phyloP scores from a whole-genome alignment of 2,888 invertebrate genomes.

The Steinernema hermaphroditum region DNA sequence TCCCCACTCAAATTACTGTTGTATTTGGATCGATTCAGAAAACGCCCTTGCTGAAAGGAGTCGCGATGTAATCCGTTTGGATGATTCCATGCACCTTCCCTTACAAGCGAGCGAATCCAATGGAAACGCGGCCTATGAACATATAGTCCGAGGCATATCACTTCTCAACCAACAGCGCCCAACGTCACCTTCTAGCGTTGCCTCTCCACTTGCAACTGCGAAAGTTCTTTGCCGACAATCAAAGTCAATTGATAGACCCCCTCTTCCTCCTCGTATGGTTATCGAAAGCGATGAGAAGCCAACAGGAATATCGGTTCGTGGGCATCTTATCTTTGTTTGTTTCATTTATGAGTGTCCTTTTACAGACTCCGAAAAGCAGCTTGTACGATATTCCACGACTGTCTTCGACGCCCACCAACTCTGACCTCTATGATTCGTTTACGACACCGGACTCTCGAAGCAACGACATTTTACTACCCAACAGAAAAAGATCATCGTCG shows the following conservation, averaged over 20 bases:
- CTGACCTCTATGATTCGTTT: conserved; percentile 4
- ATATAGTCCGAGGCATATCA: not conserved
- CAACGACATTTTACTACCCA: not conserved
- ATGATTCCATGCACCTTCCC: not conserved
- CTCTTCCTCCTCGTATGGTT: conserved; percentile 18
- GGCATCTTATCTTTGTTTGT: too few species aligned
- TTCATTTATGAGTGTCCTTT: too few species aligned
- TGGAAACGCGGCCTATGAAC: not conserved
- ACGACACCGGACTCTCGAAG: not conserved
- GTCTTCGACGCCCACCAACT: not conserved
- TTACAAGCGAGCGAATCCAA: not conserved
- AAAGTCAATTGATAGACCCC: conserved; percentile 11
- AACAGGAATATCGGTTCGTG: too few species aligned
- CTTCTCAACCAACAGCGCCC: not conserved
- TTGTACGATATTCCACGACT: not conserved
- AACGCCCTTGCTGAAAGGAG: not conserved
- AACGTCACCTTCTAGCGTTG: not conserved
- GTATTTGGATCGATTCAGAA: not conserved
- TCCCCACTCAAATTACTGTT: not conserved
- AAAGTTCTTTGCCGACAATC: not conserved
- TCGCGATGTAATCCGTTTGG: not conserved
- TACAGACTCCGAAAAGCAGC: too few species aligned
- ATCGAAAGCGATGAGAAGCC: not conserved
- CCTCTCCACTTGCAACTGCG: not conserved
- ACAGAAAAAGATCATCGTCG: not conserved